Evolutionary conservation across 2,888 invertebrate genomes (phyloP).

Genomic region (Ariolimax columbianus): DNA sequence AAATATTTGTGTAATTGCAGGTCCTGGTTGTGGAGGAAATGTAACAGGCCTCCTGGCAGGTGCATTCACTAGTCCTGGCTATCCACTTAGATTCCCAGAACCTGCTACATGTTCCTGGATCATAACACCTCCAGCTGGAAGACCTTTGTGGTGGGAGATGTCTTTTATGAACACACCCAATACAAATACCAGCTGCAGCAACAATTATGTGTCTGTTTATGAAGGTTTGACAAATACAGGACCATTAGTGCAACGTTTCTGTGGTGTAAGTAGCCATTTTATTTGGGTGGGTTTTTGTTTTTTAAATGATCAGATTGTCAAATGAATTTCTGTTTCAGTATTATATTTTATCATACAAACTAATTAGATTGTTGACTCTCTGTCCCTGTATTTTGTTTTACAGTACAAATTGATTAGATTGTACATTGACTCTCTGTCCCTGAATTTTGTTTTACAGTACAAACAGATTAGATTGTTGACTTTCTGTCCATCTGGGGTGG

Average conservation of each 20-base stretch:
- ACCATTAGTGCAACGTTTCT: slow-evolving; percentile 60
- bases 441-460: too few species aligned
- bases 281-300: too few species aligned
- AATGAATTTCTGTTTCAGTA: neutral
- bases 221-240: slow-evolving; percentile 56
- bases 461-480: too few species aligned
- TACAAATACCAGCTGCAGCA: slow-evolving; percentile 58
- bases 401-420: neutral
- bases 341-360: neutral
- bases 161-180: slow-evolving; percentile 59
- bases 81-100: slow-evolving; percentile 89
- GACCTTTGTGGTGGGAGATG: slow-evolving; percentile 89
- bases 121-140: slow-evolving; percentile 84
- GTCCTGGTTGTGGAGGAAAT: slow-evolving; percentile 83
- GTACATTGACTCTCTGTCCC: neutral
- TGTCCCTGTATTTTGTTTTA: neutral
- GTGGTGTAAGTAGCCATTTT: slow-evolving; percentile 60
- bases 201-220: slow-evolving; percentile 65
- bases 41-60: slow-evolving; percentile 83
- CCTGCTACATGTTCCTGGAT: slow-evolving; percentile 90
- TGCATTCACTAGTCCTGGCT: slow-evolving; percentile 89
- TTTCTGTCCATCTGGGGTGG: too few species aligned
- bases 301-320: neutral
- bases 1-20: slow-evolving; percentile 51
- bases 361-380: too few species aligned